A percentile compares a stretch with the other conserved stretches of the same genome.
Conservation (phyloP, 2,113 vertebrate species). For the Entelurus aequoreus region DNA sequence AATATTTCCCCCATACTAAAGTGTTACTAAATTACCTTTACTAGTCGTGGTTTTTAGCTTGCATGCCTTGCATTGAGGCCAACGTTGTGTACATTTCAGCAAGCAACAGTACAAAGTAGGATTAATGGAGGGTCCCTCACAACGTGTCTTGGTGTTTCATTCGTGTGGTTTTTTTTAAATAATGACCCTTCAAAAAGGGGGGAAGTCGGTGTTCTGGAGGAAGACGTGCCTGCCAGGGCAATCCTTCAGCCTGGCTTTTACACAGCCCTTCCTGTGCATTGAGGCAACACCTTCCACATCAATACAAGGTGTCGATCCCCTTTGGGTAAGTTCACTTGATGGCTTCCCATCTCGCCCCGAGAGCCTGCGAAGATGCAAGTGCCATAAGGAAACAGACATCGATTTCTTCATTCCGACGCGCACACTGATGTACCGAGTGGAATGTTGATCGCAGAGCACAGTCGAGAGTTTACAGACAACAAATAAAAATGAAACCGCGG, state of each 20-base stretch:
- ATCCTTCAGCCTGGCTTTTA: constrained; percentile 56
- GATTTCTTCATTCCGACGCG: constrained; percentile 66
- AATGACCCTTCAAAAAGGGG: constrained; percentile 67
- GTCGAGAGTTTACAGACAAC: constrained; percentile 25
- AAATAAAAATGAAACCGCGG: constrained; percentile 22
- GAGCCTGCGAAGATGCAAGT: constrained; percentile 52
- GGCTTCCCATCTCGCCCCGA: constrained; percentile 53
- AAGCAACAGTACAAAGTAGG: constrained; percentile 41
- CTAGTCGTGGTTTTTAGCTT: no score
- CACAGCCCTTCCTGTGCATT: constrained; percentile 43
- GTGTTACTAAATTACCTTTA: no score
- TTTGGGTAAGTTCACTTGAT: constrained; percentile 56
- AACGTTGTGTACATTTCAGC: constrained; percentile 44
- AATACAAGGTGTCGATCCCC: constrained; percentile 56
- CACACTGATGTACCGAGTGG: constrained; percentile 56
- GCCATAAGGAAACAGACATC: constrained; percentile 59
- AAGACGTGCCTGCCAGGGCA: constrained; percentile 56
- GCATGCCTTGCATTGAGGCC: constrained; percentile 12
- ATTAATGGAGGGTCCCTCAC: constrained; percentile 60
- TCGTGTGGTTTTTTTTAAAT: constrained; percentile 50
- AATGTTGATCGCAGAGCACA: constrained; percentile 36
- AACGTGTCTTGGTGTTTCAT: constrained; percentile 51
- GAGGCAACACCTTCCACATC: constrained; percentile 55
- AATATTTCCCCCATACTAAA: no score
- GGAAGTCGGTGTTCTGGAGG: constrained; percentile 53